phyloP scores from a whole-genome alignment of 2,113 vertebrate species.

The Parotia lawesii region DNA sequence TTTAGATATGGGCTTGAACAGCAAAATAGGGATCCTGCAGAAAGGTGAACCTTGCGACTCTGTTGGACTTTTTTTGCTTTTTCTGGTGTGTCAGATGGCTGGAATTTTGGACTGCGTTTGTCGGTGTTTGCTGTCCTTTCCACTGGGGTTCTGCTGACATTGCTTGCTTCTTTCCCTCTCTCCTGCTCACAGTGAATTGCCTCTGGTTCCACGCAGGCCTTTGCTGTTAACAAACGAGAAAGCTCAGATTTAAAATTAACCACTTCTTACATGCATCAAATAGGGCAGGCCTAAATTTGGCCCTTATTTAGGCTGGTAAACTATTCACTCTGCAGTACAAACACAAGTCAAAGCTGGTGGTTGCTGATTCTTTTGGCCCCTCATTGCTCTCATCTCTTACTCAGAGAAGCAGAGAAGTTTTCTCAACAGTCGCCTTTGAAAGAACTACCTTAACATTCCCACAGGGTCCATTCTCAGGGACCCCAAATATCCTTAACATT shows the following conservation, averaged over 20 bases:
- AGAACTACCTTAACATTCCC: background rate
- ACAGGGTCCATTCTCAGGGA: background rate
- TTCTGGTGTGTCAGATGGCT: background rate
- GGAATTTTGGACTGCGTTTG: background rate
- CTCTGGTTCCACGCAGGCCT: background rate
- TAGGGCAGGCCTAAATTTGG: background rate
- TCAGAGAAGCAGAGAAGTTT: background rate
- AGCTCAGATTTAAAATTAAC: background rate
- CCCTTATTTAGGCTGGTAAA: background rate
- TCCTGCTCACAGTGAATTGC: background rate
- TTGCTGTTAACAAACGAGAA: background rate
- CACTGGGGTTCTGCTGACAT: background rate
- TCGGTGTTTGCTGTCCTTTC: background rate
- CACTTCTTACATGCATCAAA: background rate
- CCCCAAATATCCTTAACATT: background rate
- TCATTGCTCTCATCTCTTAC: background rate
- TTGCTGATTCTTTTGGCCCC: background rate
- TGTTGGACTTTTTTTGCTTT: background rate
- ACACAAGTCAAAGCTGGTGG: background rate
- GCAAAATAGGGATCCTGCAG: background rate
- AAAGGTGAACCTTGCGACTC: background rate
- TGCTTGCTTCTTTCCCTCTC: background rate
- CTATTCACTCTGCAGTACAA: background rate
- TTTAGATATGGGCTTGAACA: background rate
- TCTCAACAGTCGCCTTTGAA: background rate